These are phyloP conservation scores for Channa argus DNA, from an alignment of 2,113 vertebrate genomes.

Conservation along the genomic window DNA sequence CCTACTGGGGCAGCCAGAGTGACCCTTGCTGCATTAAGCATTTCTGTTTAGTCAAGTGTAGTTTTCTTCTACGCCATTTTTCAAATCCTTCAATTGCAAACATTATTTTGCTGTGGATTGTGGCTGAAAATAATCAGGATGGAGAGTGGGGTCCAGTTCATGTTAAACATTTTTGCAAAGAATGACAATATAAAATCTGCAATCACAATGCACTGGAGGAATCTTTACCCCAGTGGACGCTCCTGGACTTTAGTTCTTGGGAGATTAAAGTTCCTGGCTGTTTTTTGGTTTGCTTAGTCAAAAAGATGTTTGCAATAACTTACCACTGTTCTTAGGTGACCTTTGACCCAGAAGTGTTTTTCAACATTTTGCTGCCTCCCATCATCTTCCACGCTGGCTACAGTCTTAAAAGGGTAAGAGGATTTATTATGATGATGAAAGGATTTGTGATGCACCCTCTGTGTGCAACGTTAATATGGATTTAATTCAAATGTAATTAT, in stretches of 20 bases:
- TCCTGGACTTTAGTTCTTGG: too few relatives aligned
- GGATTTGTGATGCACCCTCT: background rate
- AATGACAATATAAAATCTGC: too few relatives aligned
- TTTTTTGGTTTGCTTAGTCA: background rate
- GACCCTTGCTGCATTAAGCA: too few relatives aligned
- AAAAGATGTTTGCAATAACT: background rate
- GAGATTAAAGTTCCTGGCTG: too few relatives aligned
- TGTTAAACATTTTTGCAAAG: too few relatives aligned
- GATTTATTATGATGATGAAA: background rate
- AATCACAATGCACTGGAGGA: too few relatives aligned
- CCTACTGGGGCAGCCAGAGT: too few relatives aligned
- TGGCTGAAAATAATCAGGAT: background rate
- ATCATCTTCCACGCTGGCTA: conserved; percentile 99
- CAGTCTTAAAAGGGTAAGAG: conserved; percentile 94
- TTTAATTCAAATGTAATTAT: background rate
- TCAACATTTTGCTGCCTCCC: conserved; percentile 98
- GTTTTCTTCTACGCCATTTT: too few relatives aligned
- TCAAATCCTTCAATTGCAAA: background rate
- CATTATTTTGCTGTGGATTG: background rate
- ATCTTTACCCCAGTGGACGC: too few relatives aligned
- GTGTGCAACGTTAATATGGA: background rate
- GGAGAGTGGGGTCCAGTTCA: too few relatives aligned
- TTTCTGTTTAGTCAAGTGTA: too few relatives aligned
- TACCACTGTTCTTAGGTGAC: conserved; percentile 86
- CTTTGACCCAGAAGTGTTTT: conserved; percentile 98